Base-by-base conservation (phyloP, 1,140 invertebrate genomes). In the Orussus abietinus region DNA sequence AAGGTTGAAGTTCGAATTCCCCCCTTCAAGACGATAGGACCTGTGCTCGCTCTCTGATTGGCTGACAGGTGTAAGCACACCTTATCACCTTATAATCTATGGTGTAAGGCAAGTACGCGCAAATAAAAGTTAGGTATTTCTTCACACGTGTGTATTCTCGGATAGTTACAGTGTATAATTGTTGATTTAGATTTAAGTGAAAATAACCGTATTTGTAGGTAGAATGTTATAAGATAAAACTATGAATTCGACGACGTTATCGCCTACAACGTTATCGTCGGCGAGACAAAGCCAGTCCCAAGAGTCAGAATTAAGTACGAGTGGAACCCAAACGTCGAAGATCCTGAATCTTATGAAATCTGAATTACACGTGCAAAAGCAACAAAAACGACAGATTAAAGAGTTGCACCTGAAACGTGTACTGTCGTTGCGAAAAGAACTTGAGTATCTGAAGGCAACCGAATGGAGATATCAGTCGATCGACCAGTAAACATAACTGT, bases 401-500 rank as follows among this genome's bases (percentile, higher is more conserved):
- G 78, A 79, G 38, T 55, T 68, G 14, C 81, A 84, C 36, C 64
- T 75, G n/a, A 81, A 82, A 57, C 70, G 80, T 38, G 75, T 85
- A 20, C 78, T 82, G 55, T 67, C 73, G 7, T 59, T 85, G 33
- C 69, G 81, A 47, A 84, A 82, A 57, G 80, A 83, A 64, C 62
- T 85, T 21, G 79, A 81, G 35, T 82, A 80, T 53, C 65, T 85
- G 9, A 83, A 82, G 61, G 69, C 73, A 9, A 84, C 82, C 4
- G 81, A 83, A 52, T 84, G 82, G 82, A 78, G 80, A 61, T 85
- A 82, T 73, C 79, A 83, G 38, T 71, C 69, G 42, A 72, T 68
- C 15, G 72, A 72, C 38, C 47, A 61, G 55, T 69, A 55, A 49
- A 34, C 28, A 12, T 13, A 22, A 22, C 28, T 25, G 18, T 28